These are phyloP conservation scores for Raphicerus campestris DNA, from an alignment of 2,113 vertebrate species.

Conservation along the genomic window DNA sequence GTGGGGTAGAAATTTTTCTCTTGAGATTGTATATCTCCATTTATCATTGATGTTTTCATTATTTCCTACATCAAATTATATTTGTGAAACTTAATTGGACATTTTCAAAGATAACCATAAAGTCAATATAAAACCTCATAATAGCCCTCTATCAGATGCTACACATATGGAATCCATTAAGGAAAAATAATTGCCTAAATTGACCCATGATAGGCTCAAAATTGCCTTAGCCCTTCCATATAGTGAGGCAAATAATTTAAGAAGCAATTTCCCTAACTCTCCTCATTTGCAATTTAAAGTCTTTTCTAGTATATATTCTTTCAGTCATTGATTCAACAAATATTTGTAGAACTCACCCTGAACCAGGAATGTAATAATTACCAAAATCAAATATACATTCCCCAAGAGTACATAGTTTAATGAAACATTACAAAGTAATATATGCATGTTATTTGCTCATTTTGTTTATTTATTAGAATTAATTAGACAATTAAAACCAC, in stretches of 20 bases:
- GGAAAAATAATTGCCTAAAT: slow-evolving; percentile 2
- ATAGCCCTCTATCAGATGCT: background rate
- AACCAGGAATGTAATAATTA: background rate
- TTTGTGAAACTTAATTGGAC: background rate
- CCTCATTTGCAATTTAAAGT: background rate
- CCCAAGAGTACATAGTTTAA: background rate
- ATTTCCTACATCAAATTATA: background rate
- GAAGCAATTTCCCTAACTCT: background rate
- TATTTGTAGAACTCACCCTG: background rate
- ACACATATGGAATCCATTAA: background rate
- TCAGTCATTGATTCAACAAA: background rate
- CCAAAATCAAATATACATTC: background rate
- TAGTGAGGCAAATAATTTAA: background rate
- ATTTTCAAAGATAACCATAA: background rate
- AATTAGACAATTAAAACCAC: background rate
- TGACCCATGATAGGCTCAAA: background rate
- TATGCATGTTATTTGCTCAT: background rate
- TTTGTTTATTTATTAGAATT: background rate
- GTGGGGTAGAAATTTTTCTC: background rate
- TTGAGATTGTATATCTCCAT: background rate
- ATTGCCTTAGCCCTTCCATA: background rate
- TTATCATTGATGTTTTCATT: background rate
- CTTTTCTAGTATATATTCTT: background rate
- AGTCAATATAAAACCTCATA: background rate
- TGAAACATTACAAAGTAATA: background rate